Base-by-base conservation (phyloP, 2,113 vertebrate genomes). In the Dipodomys spectabilis region DNA sequence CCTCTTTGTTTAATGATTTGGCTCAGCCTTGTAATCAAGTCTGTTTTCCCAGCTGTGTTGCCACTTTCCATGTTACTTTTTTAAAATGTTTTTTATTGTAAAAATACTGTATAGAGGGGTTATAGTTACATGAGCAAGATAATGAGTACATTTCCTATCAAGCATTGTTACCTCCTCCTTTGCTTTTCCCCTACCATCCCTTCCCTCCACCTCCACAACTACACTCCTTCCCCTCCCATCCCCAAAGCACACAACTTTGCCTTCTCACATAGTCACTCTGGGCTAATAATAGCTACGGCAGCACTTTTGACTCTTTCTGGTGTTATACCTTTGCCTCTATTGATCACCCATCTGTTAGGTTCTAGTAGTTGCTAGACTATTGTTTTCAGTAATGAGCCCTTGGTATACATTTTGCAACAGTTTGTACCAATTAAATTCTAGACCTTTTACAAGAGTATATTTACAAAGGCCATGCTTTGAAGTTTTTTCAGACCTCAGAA, bases 341-440 rank as follows among this genome's bases (percentile, higher is more conserved):
- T 71, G 18, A 19, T 77, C 53, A 30, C 11, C 77, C 1, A 11
- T 77, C 28, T 86, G 75, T 75, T 84, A 68, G 68, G n/a, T 72
- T 75, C 19, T 28, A 28, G 27, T 81, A 20, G 53, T 91, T 93
- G 15, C 39, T 45, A 35, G 28, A 28, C 7, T 88, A 1, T 45
- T 69, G 22, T 91, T 95, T 91, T 84, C 67, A 45, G 5, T 68
- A 88, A 88, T 27, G 8, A 6, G 16, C 16, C 19, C 25, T 49
- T 6, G 13, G 30, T 15, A 60, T 23, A 88, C 67, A 25, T 65
- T 88, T 35, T 32, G 86, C 27, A 30, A 60, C 3, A 83, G 15
- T 72, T 67, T 57, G 18, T 45, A 68, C 53, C 39, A 71, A 44
- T 92, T 80, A 88, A 88, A 75, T 84, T 88, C 23, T 91, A 57